These are phyloP conservation scores for Hyposoter didymator DNA, from an alignment of 2,888 invertebrate species.

Conservation along the genomic window DNA sequence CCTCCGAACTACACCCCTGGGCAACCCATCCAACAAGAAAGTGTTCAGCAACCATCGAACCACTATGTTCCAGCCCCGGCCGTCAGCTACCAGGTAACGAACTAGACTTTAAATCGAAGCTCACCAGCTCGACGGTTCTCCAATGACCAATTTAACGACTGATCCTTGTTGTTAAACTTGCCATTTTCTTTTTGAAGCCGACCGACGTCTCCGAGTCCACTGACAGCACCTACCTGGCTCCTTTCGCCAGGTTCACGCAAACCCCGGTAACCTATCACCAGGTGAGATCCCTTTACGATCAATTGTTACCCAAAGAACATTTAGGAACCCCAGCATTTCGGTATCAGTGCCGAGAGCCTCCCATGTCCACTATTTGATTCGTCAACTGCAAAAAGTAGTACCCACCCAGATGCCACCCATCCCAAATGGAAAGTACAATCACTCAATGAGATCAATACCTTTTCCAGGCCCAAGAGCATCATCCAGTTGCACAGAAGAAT, in stretches of 20 bases:
- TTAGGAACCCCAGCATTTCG: not conserved
- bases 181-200: not conserved
- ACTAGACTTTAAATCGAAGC: not conserved
- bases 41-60: not conserved
- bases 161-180: not conserved
- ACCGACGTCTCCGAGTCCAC: not conserved
- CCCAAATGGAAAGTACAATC: not conserved
- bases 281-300: conserved; percentile 16
- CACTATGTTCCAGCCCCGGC: conserved; percentile 28
- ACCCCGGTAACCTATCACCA: conserved; percentile 18
- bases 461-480: conserved; percentile 38
- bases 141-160: not conserved
- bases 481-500: not conserved
- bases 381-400: not conserved
- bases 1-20: conserved; percentile 72
- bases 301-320: not conserved
- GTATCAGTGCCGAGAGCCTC: not conserved
- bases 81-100: conserved; percentile 7
- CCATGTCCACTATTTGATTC: not conserved
- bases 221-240: conserved; percentile 30
- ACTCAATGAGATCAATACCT: not conserved
- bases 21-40: conserved; percentile 36
- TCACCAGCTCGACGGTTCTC: too few species aligned
- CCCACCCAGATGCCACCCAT: not conserved
- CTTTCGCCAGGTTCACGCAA: conserved; percentile 2